Evolutionary conservation across 2,797 vertebrate genomes (phyloP), one percentile per base, ranked within the genome.

Genomic region (Gambusia yucatana): DNA sequence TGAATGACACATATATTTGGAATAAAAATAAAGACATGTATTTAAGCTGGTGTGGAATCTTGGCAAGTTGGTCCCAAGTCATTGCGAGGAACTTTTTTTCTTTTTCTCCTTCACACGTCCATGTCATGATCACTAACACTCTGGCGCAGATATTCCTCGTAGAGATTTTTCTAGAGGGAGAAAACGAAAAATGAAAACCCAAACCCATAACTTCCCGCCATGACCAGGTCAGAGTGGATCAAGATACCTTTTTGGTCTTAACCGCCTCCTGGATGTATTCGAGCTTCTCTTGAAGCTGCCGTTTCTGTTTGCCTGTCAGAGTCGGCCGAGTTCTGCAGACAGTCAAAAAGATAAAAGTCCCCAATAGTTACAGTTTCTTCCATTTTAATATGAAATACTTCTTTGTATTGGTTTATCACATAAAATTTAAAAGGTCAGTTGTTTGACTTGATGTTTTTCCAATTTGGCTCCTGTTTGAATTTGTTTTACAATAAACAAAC

Each of bases 71-170:
- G 84, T 87, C 86, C 77, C 39, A 3, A 1, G 25, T 79, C 57
- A 59, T 44, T 71, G 63, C 59, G 59, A 14, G 46, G 76, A 30
- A 82, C 59, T 20, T 82, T 46, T 11, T 2, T 33, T 25, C 17
- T 13, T 0, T 0, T 57, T 2, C 30, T 41, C 41, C 30, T 61
- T 70, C 85, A 94, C 87, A 88, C 89, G 87, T 91, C 87, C 95
- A 97, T 96, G 86, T 97, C 96, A 0, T 97, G 96, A 50, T 97
- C 96, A 0, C 95, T 95, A 72, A 97, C 95, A 73, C 96, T 97
- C 90, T 97, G 96, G 20, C 95, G 95, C 30, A 97, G 94, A 71
- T 97, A 97, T 36, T 97, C 96, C 79, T 97, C 96, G 80, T 97
- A 97, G 8, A 97, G 93, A 70, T 93, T 95, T 89, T 95, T 96